phyloP scores from a whole-genome alignment of 2,888 invertebrate species.

The Arrhopalites spinosus region DNA sequence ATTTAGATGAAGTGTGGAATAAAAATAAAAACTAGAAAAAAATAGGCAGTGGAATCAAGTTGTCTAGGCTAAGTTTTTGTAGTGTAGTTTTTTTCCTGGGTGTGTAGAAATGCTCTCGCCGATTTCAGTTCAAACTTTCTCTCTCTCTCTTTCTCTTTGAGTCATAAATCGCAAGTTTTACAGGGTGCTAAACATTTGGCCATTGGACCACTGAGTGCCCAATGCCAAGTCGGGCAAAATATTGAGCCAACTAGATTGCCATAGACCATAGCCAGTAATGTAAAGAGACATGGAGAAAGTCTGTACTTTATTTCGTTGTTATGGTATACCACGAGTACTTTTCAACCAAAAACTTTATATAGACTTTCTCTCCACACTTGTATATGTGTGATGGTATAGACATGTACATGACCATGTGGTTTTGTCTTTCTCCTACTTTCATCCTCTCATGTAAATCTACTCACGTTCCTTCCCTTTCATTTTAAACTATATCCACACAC shows the following conservation, averaged over 20 bases:
- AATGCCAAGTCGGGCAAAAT: background rate
- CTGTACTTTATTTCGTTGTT: constrained; percentile 1
- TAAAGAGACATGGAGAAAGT: background rate
- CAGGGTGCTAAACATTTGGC: constrained; percentile 33
- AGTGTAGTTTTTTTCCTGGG: no score
- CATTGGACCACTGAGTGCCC: constrained; percentile 11
- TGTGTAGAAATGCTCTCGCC: no score
- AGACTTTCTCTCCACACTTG: background rate
- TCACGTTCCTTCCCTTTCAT: no score
- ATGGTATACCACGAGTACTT: no score
- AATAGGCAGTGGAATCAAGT: no score
- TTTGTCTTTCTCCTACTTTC: no score
- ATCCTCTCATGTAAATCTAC: no score
- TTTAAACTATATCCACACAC: no score
- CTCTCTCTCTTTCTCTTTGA: background rate
- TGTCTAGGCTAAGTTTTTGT: no score
- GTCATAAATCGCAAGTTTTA: constrained; percentile 32
- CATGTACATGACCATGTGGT: no score
- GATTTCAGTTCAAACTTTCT: background rate
- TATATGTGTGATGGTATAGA: no score
- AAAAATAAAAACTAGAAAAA: no score
- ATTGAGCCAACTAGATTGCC: background rate
- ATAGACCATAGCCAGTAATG: background rate
- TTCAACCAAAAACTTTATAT: background rate
- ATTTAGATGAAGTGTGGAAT: background rate